A percentile compares a stretch with the other conserved stretches of the same genome.
Evolutionary conservation across 2,888 invertebrate species (phyloP).

Genomic region (Nomada goodeniana): DNA sequence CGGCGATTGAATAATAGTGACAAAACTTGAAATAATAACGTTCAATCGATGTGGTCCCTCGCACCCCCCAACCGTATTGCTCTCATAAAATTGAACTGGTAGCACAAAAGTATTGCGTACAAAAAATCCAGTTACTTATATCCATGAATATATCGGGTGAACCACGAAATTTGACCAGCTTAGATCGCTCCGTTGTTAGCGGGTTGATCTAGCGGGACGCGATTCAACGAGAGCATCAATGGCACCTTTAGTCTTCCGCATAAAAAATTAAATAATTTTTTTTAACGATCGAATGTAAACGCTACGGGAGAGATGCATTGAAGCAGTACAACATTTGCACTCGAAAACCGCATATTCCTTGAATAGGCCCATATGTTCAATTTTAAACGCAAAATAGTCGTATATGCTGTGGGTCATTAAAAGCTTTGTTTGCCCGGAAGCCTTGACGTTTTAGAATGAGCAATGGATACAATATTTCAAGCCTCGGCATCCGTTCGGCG

Average conservation of each 20-base stretch:
- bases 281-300: no score
- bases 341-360: neutral
- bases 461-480: conserved; percentile 65
- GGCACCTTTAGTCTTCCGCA: no score
- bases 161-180: no score
- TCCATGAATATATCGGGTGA: no score
- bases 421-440: conserved; percentile 67
- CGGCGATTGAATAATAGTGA: conserved; percentile 33
- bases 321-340: neutral
- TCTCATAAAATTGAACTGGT: neutral
- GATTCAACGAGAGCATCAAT: no score
- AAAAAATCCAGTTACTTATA: no score
- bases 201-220: no score
- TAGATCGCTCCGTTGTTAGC: no score
- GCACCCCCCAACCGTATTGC: neutral
- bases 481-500: conserved; percentile 57
- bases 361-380: neutral
- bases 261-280: no score
- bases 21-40: conserved; percentile 53
- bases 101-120: no score
- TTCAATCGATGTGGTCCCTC: conserved; percentile 45
- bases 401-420: conserved; percentile 52
- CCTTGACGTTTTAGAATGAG: conserved; percentile 61
- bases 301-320: no score
- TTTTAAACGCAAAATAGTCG: conserved; percentile 13